A percentile compares a stretch with the other conserved stretches of the same genome.
These are phyloP conservation scores for Eupithecia pulchellata DNA, from an alignment of 2,888 invertebrate species.

Conservation along the genomic window DNA sequence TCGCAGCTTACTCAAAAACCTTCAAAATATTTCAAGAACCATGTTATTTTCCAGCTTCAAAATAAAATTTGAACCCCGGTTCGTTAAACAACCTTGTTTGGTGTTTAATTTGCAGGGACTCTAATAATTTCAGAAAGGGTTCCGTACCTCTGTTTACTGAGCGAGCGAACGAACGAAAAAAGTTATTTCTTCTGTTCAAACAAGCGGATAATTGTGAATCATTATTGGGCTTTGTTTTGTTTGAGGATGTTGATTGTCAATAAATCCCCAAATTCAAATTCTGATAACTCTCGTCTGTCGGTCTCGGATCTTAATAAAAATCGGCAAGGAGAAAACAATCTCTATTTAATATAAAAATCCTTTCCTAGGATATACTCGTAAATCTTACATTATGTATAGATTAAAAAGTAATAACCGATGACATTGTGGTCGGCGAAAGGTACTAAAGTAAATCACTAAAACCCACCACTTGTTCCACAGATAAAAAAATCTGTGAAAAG, in stretches of 20 bases:
- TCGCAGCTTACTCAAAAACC: background rate
- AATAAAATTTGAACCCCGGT: constrained; percentile 42
- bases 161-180: constrained; percentile 44
- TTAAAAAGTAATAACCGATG: too few relatives aligned
- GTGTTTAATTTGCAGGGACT: constrained; percentile 49
- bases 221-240: constrained; percentile 47
- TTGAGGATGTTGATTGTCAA: constrained; percentile 20
- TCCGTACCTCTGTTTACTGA: constrained; percentile 49
- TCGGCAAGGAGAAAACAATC: too few relatives aligned
- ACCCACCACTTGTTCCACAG: too few relatives aligned
- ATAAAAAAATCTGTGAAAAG: too few relatives aligned
- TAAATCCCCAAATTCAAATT: background rate
- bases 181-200: constrained; percentile 54
- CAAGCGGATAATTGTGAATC: constrained; percentile 54
- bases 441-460: too few relatives aligned
- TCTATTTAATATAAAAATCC: too few relatives aligned
- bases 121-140: constrained; percentile 46
- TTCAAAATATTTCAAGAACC: background rate
- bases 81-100: constrained; percentile 51
- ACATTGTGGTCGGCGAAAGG: too few relatives aligned
- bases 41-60: constrained; percentile 26
- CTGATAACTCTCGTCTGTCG: background rate
- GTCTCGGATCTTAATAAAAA: background rate
- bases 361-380: too few relatives aligned
- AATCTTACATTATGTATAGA: too few relatives aligned